Evolutionary conservation across 1,140 invertebrate species (phyloP).

Genomic region (Cydia fagiglandana): DNA sequence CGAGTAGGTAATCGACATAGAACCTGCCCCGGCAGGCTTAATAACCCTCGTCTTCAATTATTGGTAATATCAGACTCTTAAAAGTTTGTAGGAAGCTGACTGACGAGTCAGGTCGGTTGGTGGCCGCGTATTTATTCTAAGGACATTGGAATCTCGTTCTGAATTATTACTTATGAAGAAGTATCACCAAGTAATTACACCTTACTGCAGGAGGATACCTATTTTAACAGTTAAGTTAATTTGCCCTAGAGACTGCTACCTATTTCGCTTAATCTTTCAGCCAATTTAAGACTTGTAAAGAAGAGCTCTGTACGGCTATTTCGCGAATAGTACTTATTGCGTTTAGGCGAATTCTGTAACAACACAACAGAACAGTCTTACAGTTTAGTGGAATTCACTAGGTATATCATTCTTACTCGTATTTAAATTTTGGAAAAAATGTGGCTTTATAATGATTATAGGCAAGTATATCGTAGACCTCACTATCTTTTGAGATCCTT

Average conservation of each 20-base stretch:
- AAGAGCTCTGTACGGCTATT: no score
- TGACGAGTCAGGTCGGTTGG: constrained; percentile 47
- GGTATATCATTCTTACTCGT: no score
- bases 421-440: not conserved
- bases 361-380: no score
- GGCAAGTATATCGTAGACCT: not conserved
- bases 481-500: not conserved
- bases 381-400: no score
- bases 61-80: constrained; percentile 73
- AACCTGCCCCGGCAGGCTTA: constrained; percentile 65
- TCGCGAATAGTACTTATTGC: no score
- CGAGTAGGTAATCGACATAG: constrained; percentile 71
- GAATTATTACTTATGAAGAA: constrained; percentile 31
- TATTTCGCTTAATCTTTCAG: constrained; percentile 11
- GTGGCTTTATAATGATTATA: not conserved
- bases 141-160: constrained; percentile 39
- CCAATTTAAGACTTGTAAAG: not conserved
- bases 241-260: not conserved
- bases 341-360: no score
- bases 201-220: not conserved
- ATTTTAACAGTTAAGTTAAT: not conserved
- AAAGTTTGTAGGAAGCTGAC: constrained; percentile 72
- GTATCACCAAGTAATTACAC: constrained; percentile 16
- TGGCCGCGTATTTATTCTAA: constrained; percentile 48
- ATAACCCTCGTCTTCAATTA: constrained; percentile 72